A percentile compares a stretch with the other conserved stretches of the same genome.
Evolutionary conservation across 2,113 vertebrate genomes (phyloP).

Genomic region (Ochotona curzoniae): DNA sequence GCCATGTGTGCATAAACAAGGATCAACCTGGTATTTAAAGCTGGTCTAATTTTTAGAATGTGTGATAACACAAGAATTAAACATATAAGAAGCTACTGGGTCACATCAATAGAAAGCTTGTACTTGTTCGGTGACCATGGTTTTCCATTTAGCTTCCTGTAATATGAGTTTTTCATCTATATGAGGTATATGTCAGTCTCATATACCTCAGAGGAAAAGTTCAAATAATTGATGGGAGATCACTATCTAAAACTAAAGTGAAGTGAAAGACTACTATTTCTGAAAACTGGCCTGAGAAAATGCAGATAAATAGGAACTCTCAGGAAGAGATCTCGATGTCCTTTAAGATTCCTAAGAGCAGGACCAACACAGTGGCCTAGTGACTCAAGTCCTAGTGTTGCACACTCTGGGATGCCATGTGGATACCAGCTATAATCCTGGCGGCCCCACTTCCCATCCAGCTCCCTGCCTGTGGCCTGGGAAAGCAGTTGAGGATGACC

Average conservation of each 20-base stretch:
- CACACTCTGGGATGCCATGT: no score
- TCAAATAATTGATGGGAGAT: not conserved
- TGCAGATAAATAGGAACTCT: not conserved
- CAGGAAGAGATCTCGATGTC: not conserved
- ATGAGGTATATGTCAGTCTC: not conserved
- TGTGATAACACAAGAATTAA: not conserved
- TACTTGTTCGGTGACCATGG: not conserved
- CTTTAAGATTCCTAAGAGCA: not conserved
- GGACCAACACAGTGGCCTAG: no score
- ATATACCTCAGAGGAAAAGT: not conserved
- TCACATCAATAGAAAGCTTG: not conserved
- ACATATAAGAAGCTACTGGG: not conserved
- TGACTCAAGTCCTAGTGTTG: no score
- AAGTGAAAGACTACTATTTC: not conserved
- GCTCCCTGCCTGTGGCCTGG: no score
- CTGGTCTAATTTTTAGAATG: slow-evolving; percentile 31
- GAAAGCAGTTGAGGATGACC: no score
- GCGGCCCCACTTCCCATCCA: no score
- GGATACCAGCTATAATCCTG: no score
- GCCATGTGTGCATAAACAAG: not conserved
- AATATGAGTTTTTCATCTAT: not conserved
- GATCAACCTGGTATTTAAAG: not conserved
- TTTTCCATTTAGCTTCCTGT: not conserved
- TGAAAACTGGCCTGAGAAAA: not conserved
- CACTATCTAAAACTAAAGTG: not conserved